Percentiles rank a stretch among this genome's conserved stretches.
phyloP scores from a whole-genome alignment of 2,888 invertebrate genomes.

The Coenonympha glycerion region DNA sequence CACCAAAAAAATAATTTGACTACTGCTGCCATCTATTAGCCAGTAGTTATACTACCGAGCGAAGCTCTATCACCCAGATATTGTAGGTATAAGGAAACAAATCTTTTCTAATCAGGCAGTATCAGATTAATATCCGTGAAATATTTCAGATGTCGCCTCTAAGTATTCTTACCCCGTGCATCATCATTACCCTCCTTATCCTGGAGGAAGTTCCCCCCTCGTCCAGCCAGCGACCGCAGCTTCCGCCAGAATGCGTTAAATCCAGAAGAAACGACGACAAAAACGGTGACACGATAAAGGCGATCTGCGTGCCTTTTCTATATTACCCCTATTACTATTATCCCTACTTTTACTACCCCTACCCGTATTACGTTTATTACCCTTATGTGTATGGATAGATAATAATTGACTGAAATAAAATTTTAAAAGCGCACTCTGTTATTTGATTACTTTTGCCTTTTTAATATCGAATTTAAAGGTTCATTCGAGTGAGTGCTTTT shows the following conservation, averaged over 20 bases:
- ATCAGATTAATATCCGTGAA: no score
- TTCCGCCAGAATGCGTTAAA: not conserved
- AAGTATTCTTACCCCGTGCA: not conserved
- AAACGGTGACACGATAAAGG: not conserved
- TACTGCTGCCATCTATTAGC: no score
- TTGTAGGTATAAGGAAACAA: no score
- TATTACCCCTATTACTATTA: conserved; percentile 28
- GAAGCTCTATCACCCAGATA: no score
- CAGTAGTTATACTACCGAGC: no score
- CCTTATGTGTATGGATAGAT: conserved; percentile 31
- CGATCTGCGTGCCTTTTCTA: conserved; percentile 9
- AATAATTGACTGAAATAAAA: conserved; percentile 5
- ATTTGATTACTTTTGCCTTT: no score
- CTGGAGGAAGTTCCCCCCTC: not conserved
- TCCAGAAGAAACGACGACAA: not conserved
- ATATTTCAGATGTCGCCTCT: conserved; percentile 1
- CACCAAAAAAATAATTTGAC: no score
- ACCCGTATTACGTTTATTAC: conserved; percentile 32
- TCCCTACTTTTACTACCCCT: conserved; percentile 30
- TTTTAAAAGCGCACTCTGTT: no score
- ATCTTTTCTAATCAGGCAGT: no score
- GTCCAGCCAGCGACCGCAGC: not conserved
- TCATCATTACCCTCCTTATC: not conserved
- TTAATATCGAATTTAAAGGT: no score
- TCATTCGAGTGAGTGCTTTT: no score